phyloP scores from a whole-genome alignment of 2,888 invertebrate species.

The Eretmocerus hayati region DNA sequence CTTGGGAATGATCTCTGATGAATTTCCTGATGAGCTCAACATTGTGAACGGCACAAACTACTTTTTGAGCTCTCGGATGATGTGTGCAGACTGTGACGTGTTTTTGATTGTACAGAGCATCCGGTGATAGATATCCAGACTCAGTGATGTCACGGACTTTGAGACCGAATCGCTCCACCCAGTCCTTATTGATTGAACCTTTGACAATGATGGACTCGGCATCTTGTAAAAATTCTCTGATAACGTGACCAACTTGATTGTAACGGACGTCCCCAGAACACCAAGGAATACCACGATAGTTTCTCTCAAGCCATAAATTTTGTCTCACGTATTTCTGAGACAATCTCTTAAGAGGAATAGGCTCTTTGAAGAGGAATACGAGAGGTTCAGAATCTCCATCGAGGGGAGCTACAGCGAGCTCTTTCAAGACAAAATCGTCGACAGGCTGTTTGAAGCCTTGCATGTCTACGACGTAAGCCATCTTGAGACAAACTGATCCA shows the following conservation, averaged over 20 bases:
- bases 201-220: not conserved
- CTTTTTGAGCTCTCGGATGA: not conserved
- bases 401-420: not conserved
- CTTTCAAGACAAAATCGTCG: not conserved
- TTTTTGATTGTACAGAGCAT: not conserved
- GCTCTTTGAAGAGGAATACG: constrained; percentile 1
- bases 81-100: not conserved
- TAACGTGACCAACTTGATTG: not conserved
- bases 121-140: not conserved
- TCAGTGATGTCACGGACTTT: not conserved
- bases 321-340: not conserved
- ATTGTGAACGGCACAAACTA: not conserved
- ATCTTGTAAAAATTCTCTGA: not conserved
- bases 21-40: not conserved
- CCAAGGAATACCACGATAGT: constrained; percentile 1
- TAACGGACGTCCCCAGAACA: not conserved
- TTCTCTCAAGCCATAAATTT: not conserved
- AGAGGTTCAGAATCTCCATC: not conserved
- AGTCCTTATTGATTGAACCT: not conserved
- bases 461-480: not conserved
- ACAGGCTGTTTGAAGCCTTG: not conserved
- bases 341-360: not conserved
- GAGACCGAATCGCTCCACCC: constrained; percentile 3
- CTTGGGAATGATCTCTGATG: too few relatives aligned
- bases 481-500: not conserved